A percentile compares a stretch with the other conserved stretches of the same genome.
Conservation (phyloP, 1,140 invertebrate species). For the Notospermus geniculatus region DNA sequence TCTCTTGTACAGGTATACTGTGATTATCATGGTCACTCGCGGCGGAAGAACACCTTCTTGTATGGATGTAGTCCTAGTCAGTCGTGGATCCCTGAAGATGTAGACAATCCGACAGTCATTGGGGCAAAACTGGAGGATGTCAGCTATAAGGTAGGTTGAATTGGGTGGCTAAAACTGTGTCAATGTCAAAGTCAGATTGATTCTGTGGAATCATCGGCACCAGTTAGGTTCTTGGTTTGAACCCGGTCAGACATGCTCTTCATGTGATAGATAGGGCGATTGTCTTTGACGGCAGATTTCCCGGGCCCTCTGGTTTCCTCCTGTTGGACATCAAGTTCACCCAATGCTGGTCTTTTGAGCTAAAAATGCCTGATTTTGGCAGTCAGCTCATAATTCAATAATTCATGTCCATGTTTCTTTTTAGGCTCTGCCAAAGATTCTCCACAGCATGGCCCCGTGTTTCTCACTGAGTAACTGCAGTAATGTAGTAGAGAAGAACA, state of each 20-base stretch:
- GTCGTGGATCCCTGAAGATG: conserved; percentile 51
- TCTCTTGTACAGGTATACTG: conserved; percentile 80
- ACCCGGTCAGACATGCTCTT: too few relatives aligned
- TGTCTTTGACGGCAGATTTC: too few relatives aligned
- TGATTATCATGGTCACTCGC: conserved; percentile 87
- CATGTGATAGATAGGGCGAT: too few relatives aligned
- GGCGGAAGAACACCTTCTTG: conserved; percentile 84
- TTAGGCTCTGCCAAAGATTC: conserved; percentile 62
- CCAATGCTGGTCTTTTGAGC: too few relatives aligned
- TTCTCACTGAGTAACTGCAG: conserved; percentile 75
- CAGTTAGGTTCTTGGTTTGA: too few relatives aligned
- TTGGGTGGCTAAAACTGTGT: too few relatives aligned
- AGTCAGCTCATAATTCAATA: neutral
- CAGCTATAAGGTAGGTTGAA: conserved; percentile 48
- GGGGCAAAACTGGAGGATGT: conserved; percentile 51
- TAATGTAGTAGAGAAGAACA: conserved; percentile 73
- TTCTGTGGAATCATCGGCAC: too few relatives aligned
- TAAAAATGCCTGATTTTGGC: neutral
- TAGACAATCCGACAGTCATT: conserved; percentile 43
- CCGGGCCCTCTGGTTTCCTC: too few relatives aligned
- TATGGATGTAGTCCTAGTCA: conserved; percentile 74
- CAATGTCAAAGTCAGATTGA: too few relatives aligned
- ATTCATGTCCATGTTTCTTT: conserved; percentile 18
- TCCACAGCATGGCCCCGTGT: conserved; percentile 67
- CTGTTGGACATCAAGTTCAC: too few relatives aligned